phyloP scores from a whole-genome alignment of 2,797 vertebrate species.

The Glossophaga mutica region DNA sequence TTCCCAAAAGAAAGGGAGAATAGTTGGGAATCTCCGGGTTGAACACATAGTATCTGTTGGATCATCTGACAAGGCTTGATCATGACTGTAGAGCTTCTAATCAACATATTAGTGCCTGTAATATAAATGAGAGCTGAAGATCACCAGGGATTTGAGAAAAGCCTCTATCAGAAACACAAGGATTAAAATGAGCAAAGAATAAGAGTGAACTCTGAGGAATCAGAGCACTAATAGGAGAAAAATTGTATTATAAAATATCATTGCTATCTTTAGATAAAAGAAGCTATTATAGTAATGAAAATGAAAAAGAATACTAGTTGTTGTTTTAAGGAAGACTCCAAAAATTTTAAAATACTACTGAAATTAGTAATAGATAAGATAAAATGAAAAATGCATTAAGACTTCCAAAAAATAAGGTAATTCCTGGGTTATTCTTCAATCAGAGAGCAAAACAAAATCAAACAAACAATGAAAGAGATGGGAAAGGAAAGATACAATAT shows the following conservation, averaged over 20 bases:
- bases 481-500: not conserved
- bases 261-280: not conserved
- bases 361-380: not conserved
- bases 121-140: not conserved
- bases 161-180: not conserved
- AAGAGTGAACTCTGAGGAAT: not conserved
- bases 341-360: not conserved
- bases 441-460: constrained; percentile 30
- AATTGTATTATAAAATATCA: not conserved
- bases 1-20: not conserved
- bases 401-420: not conserved
- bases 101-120: not conserved
- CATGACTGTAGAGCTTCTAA: not conserved
- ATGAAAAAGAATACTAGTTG: not conserved
- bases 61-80: not conserved
- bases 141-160: not conserved
- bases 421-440: not conserved
- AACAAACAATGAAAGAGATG: not conserved
- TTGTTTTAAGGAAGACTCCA: not conserved
- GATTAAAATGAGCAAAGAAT: not conserved
- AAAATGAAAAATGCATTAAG: not conserved
- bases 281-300: not conserved
- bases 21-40: not conserved
- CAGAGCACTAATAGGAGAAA: not conserved
- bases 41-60: not conserved